Base-by-base conservation (phyloP, 1,140 invertebrate genomes). In the Orius laevigatus region DNA sequence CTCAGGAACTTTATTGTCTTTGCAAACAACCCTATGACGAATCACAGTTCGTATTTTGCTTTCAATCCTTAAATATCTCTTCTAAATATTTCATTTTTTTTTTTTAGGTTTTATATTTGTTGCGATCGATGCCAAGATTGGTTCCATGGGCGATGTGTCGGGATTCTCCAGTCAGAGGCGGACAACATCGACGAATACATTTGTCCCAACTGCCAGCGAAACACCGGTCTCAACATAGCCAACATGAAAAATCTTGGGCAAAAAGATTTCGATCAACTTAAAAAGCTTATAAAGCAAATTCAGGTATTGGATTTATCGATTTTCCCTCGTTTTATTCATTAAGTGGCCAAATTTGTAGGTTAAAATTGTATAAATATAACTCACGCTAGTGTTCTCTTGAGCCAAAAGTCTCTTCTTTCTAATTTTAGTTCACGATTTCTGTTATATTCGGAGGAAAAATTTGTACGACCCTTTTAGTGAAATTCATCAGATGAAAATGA, bases 61-160 rank as follows among this genome's bases (percentile, higher is more conserved):
- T 34, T 38, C 10, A 4, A 14, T 38, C 36, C n/a, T 4, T 4
- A 38, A 38, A 12, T 3, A 38, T 16, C 15, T 10, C 3, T 38
- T 38, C 10, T 38, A 38, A 14, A 3, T 38, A 34, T n/a, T n/a
- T n/a, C n/a, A n/a, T 25, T 25, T 25, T 43, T 52, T 57, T 49
- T 55, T 60, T 66, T 18, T 56, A 85, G 83, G 59, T 89, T 93
- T 74, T 93, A 92, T 63, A 96, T 98, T 59, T 94, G 90, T 58
- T 98, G 95, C 67, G 94, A 98, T 65, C 78, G 81, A 44, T 98
- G 95, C 68, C 88, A 97, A 65, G 91, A 96, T 65, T 98, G 95
- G 95, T 98, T 97, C 67, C 95, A 98, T 64, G 93, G 93, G 3
- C 72, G 86, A 45, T 98, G 95, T 66, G 92, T 98, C 6, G 93